Evolutionary conservation across 2,888 invertebrate genomes (phyloP).

Genomic region (Mongoloraphidia duomilia): DNA sequence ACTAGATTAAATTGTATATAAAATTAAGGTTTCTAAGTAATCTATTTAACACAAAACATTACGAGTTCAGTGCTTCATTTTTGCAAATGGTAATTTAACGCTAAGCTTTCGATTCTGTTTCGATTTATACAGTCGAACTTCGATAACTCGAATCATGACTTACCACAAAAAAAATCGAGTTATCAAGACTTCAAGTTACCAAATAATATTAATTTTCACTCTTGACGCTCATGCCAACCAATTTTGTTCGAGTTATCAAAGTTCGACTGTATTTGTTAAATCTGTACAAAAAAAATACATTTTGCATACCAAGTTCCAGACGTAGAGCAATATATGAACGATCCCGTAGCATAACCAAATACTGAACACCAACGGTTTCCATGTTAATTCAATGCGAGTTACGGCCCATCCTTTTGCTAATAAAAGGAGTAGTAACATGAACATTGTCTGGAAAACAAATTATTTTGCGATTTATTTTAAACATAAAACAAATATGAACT

Average conservation of each 20-base stretch:
- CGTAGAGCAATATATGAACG: slow-evolving; percentile 81
- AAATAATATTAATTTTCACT: too few relatives aligned
- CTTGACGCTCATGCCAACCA: too few relatives aligned
- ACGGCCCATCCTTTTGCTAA: slow-evolving; percentile 97
- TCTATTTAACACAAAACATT: too few relatives aligned
- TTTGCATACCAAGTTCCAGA: slow-evolving; percentile 82
- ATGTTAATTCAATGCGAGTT: slow-evolving; percentile 74
- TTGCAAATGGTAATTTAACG: too few relatives aligned
- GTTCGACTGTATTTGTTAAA: slow-evolving; percentile 2
- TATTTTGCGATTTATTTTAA: slow-evolving; percentile 3
- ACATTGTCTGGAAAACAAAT: slow-evolving; percentile 55
- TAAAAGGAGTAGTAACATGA: slow-evolving; percentile 81
- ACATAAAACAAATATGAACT: slow-evolving; percentile 6
- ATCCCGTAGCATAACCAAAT: slow-evolving; percentile 87
- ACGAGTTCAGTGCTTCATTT: too few relatives aligned
- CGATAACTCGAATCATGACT: too few relatives aligned
- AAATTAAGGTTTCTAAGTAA: too few relatives aligned
- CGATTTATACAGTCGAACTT: too few relatives aligned
- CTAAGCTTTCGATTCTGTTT: not conserved
- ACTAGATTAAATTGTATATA: too few relatives aligned
- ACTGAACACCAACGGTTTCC: slow-evolving; percentile 69
- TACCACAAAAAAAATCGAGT: too few relatives aligned
- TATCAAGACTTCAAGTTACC: too few relatives aligned
- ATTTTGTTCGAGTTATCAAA: too few relatives aligned
- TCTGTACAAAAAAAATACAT: slow-evolving; percentile 12